Conservation (phyloP, 2,797 vertebrate species). For the Enteromius argenteus region DNA sequence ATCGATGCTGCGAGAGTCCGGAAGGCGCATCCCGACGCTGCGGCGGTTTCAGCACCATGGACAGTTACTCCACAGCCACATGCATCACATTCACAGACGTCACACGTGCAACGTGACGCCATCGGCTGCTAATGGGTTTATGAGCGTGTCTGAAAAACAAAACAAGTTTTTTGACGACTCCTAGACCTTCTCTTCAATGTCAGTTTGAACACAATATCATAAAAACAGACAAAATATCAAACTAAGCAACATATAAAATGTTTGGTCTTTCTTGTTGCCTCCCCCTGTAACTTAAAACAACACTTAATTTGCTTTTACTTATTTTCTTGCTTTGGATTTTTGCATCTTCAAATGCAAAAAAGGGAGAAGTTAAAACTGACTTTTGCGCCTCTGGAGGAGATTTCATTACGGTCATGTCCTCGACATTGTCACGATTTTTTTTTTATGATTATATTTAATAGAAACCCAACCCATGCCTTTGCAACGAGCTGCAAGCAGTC, state of each 20-base stretch:
- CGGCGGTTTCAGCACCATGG: slow-evolving; percentile 64
- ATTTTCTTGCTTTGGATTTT: not conserved
- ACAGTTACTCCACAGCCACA: slow-evolving; percentile 59
- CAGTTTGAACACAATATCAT: not conserved
- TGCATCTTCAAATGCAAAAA: not conserved
- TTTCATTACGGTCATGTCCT: not conserved
- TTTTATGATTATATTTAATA: not conserved
- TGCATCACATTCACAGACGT: slow-evolving; percentile 72
- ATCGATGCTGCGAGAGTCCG: slow-evolving; percentile 26
- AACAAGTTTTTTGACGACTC: slow-evolving; percentile 1
- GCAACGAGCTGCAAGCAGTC: not conserved
- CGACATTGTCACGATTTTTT: not conserved
- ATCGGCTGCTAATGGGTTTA: not conserved
- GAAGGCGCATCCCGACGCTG: slow-evolving; percentile 53
- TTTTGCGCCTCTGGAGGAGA: not conserved
- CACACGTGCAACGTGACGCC: slow-evolving; percentile 76
- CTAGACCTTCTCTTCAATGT: not conserved
- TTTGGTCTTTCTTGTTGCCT: not conserved
- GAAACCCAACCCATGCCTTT: not conserved
- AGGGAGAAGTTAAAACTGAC: not conserved
- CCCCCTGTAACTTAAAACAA: not conserved
- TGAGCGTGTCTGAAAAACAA: not conserved
- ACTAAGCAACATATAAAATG: not conserved
- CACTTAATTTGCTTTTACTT: not conserved
- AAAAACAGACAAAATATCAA: not conserved